Evolutionary conservation across 2,888 invertebrate species (phyloP).

Genomic region (Catocala sponsa): DNA sequence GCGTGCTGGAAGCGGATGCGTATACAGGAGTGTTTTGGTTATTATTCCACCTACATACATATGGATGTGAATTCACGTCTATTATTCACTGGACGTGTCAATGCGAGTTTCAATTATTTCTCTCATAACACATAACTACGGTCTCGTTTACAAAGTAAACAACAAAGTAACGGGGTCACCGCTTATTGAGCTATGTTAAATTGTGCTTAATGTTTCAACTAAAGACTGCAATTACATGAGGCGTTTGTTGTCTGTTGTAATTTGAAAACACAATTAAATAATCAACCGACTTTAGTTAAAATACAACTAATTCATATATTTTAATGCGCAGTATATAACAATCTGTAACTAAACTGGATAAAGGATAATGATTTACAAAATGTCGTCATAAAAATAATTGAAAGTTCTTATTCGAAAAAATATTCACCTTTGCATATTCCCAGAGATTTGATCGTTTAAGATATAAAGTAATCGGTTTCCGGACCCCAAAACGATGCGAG

Average conservation of each 20-base stretch:
- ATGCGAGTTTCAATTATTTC: conserved; percentile 1
- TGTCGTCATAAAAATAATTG: conserved; percentile 14
- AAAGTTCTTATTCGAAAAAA: conserved; percentile 18
- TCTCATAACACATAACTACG: too few species aligned
- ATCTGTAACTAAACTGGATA: too few species aligned
- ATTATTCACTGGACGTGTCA: conserved; percentile 9
- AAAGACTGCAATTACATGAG: background rate
- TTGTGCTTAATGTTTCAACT: conserved; percentile 1
- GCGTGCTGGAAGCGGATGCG: conserved; percentile 30
- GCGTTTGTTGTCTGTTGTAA: background rate
- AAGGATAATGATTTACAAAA: background rate
- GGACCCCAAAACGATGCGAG: conserved; percentile 40
- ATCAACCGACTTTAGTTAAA: too few species aligned
- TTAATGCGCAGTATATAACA: too few species aligned
- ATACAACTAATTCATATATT: too few species aligned
- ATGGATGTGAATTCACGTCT: conserved; percentile 3
- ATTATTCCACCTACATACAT: conserved; percentile 1
- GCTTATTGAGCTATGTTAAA: conserved; percentile 1
- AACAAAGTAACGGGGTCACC: background rate
- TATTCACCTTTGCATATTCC: conserved; percentile 17
- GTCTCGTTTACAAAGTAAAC: too few species aligned
- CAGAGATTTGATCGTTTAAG: conserved; percentile 35
- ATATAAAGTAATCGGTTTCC: conserved; percentile 44
- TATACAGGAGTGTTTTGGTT: conserved; percentile 8
- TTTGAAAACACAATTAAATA: background rate